Percentiles rank a stretch among this genome's conserved stretches.
Conservation (phyloP, 2,888 invertebrate species). For the Clusia tigrina region DNA sequence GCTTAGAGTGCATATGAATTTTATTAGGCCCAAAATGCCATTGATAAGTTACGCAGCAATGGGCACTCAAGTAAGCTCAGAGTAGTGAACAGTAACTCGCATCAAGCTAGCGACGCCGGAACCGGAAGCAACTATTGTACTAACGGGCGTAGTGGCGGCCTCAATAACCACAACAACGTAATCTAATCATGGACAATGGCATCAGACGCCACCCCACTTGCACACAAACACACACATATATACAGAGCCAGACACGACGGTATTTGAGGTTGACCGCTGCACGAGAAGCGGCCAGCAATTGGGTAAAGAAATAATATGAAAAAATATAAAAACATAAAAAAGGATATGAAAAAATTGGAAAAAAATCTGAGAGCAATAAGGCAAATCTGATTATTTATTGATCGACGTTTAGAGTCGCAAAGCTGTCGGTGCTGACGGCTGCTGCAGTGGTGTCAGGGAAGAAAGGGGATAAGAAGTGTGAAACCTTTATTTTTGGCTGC, state of each 20-base stretch:
- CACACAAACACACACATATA: background rate
- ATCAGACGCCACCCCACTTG: background rate
- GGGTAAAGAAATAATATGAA: background rate
- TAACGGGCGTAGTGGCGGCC: too few species aligned
- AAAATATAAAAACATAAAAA: background rate
- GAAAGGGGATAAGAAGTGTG: slow-evolving; percentile 4
- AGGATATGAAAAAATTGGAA: too few species aligned
- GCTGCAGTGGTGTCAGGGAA: background rate
- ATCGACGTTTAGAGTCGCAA: background rate
- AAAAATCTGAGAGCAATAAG: background rate
- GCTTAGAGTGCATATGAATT: slow-evolving; percentile 1
- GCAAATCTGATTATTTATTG: slow-evolving; percentile 8
- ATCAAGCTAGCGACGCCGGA: background rate
- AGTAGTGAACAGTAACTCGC: background rate
- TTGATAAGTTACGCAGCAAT: background rate
- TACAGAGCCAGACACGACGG: background rate
- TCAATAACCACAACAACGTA: slow-evolving; percentile 1
- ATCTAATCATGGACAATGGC: background rate
- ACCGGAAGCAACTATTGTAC: background rate
- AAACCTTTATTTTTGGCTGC: background rate
- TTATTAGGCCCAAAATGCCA: background rate
- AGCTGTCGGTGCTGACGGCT: background rate
- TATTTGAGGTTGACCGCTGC: background rate
- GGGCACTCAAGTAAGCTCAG: background rate
- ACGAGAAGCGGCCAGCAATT: background rate